Percentiles rank a stretch among this genome's conserved stretches.
Evolutionary conservation across 1,140 invertebrate genomes (phyloP).

Genomic region (Drosophila parvula): DNA sequence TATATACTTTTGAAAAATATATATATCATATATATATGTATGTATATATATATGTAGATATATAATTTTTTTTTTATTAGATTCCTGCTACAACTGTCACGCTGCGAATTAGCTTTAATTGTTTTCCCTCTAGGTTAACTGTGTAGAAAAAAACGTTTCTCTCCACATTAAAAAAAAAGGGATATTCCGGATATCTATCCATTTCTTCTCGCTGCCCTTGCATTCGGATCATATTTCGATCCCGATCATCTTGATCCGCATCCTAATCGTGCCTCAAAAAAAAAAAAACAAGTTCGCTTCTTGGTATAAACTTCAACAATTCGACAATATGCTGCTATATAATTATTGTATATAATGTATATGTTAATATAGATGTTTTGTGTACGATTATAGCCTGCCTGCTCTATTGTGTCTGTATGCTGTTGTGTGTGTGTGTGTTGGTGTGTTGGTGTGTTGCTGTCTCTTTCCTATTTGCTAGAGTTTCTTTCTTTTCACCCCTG

Average conservation of each 20-base stretch:
- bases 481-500: conserved; percentile 34
- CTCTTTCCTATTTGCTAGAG: conserved; percentile 65
- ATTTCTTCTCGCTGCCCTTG: conserved; percentile 3
- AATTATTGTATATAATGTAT: conserved; percentile 54
- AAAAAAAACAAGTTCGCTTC: conserved; percentile 72
- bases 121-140: conserved; percentile 47
- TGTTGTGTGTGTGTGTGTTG: conserved; percentile 13
- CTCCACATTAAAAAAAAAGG: conserved; percentile 15
- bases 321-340: conserved; percentile 68
- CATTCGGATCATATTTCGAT: conserved; percentile 6
- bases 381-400: conserved; percentile 57
- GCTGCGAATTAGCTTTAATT: conserved; percentile 55
- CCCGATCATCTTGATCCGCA: conserved; percentile 9
- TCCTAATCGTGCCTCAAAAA: conserved; percentile 7
- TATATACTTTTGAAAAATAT: conserved; percentile 70
- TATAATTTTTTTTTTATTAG: conserved; percentile 55
- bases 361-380: conserved; percentile 46
- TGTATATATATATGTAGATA: conserved; percentile 56
- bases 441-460: conserved; percentile 41
- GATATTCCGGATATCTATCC: conserved; percentile 17
- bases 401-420: conserved; percentile 51
- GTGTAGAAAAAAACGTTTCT: conserved; percentile 62
- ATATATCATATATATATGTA: conserved; percentile 54
- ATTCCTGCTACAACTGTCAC: conserved; percentile 75
- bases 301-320: conserved; percentile 78